A percentile compares a stretch with the other conserved stretches of the same genome.
These are phyloP conservation scores for Andrena chrysosceles DNA, from an alignment of 2,888 invertebrate genomes.

Conservation along the genomic window DNA sequence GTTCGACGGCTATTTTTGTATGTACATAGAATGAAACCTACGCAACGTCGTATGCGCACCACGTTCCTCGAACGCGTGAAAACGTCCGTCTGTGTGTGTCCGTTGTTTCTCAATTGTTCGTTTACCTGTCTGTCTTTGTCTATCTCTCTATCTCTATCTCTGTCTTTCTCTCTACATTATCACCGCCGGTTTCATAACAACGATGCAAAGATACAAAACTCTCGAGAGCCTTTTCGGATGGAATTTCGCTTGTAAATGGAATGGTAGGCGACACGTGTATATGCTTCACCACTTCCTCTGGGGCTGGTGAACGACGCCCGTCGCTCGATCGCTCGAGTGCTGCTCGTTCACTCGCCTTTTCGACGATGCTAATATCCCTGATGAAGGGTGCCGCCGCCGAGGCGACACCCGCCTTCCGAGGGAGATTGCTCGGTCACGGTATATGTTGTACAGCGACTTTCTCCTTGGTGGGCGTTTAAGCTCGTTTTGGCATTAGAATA, in stretches of 20 bases:
- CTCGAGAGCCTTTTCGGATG: slow-evolving; percentile 28
- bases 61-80: slow-evolving; percentile 60
- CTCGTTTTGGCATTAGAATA: neutral
- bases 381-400: slow-evolving; percentile 26
- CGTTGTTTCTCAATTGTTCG: slow-evolving; percentile 45
- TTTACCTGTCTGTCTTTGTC: slow-evolving; percentile 43
- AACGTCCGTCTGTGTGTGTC: slow-evolving; percentile 63
- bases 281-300: neutral
- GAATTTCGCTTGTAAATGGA: slow-evolving; percentile 32
- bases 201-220: slow-evolving; percentile 57
- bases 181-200: slow-evolving; percentile 69
- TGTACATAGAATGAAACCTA: slow-evolving; percentile 67
- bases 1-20: slow-evolving; percentile 68
- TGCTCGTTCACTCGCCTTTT: slow-evolving; percentile 36
- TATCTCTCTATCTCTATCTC: slow-evolving; percentile 16
- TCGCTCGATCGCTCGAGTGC: slow-evolving; percentile 33
- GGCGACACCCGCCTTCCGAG: slow-evolving; percentile 17
- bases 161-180: slow-evolving; percentile 45
- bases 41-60: slow-evolving; percentile 72
- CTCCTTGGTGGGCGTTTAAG: neutral
- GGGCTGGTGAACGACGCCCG: slow-evolving; percentile 5
- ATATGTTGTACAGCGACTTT: neutral
- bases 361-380: slow-evolving; percentile 47
- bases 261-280: slow-evolving; percentile 12
- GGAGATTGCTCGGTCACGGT: slow-evolving; percentile 9